Evolutionary conservation across 2,797 vertebrate species (phyloP).

Genomic region (Enteromius mattozi): DNA sequence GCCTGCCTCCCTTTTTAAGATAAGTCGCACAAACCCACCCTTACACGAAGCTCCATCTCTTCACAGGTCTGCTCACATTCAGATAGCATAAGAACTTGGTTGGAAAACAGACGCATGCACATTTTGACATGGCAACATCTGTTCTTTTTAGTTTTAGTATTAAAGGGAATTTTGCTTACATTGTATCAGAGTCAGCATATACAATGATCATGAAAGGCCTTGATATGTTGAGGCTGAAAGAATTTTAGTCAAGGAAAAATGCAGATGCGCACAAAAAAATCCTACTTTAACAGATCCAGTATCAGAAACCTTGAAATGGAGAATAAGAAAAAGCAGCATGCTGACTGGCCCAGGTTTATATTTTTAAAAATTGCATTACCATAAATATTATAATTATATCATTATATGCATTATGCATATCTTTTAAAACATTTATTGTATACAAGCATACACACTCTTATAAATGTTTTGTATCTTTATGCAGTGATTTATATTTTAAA

Average conservation of each 20-base stretch:
- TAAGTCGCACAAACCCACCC: conserved; percentile 6
- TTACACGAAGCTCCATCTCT: background rate
- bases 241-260: background rate
- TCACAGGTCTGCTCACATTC: conserved; percentile 11
- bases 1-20: conserved; percentile 17
- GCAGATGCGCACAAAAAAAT: background rate
- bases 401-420: background rate
- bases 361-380: background rate
- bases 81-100: background rate
- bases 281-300: background rate
- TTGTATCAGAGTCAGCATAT: background rate
- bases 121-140: background rate
- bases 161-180: background rate
- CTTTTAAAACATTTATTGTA: background rate
- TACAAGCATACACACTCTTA: background rate
- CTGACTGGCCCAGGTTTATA: too few relatives aligned
- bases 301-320: background rate
- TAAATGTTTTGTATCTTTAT: background rate
- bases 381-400: background rate
- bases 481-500: background rate
- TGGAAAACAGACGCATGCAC: conserved; percentile 22
- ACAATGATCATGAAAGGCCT: background rate
- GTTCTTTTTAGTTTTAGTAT: conserved; percentile 9
- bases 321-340: background rate
- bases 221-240: background rate